A percentile compares a stretch with the other conserved stretches of the same genome.
Conservation (phyloP, 2,113 vertebrate species). For the Speoplatyrhinus poulsoni region DNA sequence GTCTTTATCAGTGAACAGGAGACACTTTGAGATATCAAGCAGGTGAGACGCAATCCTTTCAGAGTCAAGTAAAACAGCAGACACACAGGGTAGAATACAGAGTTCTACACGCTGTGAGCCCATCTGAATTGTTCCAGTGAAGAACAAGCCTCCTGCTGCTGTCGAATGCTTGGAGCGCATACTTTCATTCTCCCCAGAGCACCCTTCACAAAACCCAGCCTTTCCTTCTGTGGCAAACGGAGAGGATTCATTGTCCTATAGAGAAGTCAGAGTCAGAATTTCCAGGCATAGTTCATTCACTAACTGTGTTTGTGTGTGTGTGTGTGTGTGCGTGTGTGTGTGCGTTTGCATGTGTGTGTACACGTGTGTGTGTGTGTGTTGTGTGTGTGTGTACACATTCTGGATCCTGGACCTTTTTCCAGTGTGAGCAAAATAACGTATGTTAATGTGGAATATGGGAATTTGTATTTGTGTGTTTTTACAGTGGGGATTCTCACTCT, state of each 20-base stretch:
- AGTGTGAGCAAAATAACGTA: conserved; percentile 23
- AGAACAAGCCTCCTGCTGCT: conserved; percentile 52
- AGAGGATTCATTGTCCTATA: conserved; percentile 48
- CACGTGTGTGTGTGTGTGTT: background rate
- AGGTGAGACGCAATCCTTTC: conserved; percentile 24
- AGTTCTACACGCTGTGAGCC: conserved; percentile 50
- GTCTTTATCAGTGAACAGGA: background rate
- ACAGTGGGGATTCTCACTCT: conserved; percentile 74
- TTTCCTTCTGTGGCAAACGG: conserved; percentile 59
- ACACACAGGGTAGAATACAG: conserved; percentile 32
- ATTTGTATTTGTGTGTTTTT: conserved; percentile 68
- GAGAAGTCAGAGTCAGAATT: conserved; percentile 44
- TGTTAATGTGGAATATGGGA: conserved; percentile 54
- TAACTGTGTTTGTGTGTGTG: conserved; percentile 3
- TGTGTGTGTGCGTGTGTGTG: background rate
- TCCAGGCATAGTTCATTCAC: conserved; percentile 35
- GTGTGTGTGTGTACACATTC: background rate
- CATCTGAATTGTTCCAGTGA: conserved; percentile 33
- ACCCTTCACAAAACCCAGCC: conserved; percentile 43
- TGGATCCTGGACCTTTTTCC: conserved; percentile 19
- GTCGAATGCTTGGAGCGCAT: conserved; percentile 57
- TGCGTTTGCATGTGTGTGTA: background rate
- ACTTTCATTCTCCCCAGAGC: conserved; percentile 69
- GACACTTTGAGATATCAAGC: conserved; percentile 15
- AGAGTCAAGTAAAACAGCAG: conserved; percentile 9